These are phyloP conservation scores for Pollenia griseotomentosa DNA, from an alignment of 2,888 invertebrate species.

Conservation along the genomic window DNA sequence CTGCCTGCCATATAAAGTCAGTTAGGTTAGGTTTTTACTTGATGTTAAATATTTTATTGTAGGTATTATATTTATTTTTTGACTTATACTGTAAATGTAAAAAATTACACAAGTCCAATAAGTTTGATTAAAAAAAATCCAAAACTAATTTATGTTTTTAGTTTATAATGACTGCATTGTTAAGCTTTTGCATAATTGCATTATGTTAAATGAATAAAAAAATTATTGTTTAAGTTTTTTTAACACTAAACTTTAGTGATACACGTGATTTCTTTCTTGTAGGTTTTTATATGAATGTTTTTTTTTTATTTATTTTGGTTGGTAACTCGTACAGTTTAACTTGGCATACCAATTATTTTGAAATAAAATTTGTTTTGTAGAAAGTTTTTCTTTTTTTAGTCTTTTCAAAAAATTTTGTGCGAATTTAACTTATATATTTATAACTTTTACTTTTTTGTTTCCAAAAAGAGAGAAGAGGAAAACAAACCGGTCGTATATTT, in stretches of 20 bases:
- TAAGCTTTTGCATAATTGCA: slow-evolving; percentile 37
- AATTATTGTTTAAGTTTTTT: slow-evolving; percentile 10
- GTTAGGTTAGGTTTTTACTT: no score
- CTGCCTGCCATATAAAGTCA: no score
- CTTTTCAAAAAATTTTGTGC: slow-evolving; percentile 20
- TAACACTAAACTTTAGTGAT: slow-evolving; percentile 13
- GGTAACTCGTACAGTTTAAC: background rate
- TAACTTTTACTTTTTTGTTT: slow-evolving; percentile 67
- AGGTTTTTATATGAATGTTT: background rate
- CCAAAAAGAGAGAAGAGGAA: slow-evolving; percentile 18
- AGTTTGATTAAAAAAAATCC: background rate
- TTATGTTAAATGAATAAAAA: slow-evolving; percentile 33
- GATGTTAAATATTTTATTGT: no score
- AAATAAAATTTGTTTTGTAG: slow-evolving; percentile 55
- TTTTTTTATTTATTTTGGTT: slow-evolving; percentile 20
- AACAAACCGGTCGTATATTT: slow-evolving; percentile 43
- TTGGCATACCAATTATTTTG: slow-evolving; percentile 57
- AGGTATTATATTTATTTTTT: no score
- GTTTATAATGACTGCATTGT: slow-evolving; percentile 27
- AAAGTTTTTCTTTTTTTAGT: slow-evolving; percentile 59
- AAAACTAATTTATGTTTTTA: slow-evolving; percentile 26
- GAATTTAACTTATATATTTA: slow-evolving; percentile 23
- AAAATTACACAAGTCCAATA: no score
- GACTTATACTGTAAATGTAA: no score
- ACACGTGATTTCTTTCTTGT: slow-evolving; percentile 38